Percentiles rank a stretch among this genome's conserved stretches.
Evolutionary conservation across 2,888 invertebrate species (phyloP).

Genomic region (Melinaea menophilus): DNA sequence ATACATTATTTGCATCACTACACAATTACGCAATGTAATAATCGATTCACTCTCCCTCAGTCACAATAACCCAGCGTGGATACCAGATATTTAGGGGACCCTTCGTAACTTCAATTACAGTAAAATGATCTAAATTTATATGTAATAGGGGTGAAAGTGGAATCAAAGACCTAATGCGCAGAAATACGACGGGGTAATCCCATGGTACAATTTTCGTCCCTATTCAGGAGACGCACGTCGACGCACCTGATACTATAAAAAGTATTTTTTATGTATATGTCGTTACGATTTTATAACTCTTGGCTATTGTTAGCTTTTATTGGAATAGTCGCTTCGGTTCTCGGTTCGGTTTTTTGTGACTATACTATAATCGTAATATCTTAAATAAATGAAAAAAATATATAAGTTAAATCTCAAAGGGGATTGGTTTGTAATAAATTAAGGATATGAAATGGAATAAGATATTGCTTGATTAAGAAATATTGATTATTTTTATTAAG

Average conservation of each 20-base stretch:
- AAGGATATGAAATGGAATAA: too few species aligned
- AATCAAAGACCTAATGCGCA: conserved; percentile 11
- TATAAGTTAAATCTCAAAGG: too few species aligned
- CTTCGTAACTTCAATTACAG: neutral
- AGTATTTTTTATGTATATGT: conserved; percentile 6
- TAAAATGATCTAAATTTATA: neutral
- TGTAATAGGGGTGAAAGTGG: neutral
- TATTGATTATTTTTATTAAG: too few species aligned
- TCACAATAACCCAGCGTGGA: conserved; percentile 25
- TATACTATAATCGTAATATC: too few species aligned
- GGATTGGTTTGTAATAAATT: too few species aligned
- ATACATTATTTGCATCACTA: conserved; percentile 30
- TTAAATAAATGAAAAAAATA: too few species aligned
- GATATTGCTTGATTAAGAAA: too few species aligned
- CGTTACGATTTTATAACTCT: too few species aligned
- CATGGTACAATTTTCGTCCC: conserved; percentile 46
- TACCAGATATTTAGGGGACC: conserved; percentile 17
- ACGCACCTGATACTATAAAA: conserved; percentile 30
- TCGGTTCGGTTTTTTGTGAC: too few species aligned
- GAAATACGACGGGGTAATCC: conserved; percentile 49
- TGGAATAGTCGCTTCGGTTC: too few species aligned
- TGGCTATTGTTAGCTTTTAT: too few species aligned
- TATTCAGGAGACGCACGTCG: conserved; percentile 33
- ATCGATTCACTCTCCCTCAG: conserved; percentile 34
- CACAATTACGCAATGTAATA: conserved; percentile 30